A percentile compares a stretch with the other conserved stretches of the same genome.
Evolutionary conservation across 2,113 vertebrate species (phyloP).

Genomic region (Siniperca chuatsi): DNA sequence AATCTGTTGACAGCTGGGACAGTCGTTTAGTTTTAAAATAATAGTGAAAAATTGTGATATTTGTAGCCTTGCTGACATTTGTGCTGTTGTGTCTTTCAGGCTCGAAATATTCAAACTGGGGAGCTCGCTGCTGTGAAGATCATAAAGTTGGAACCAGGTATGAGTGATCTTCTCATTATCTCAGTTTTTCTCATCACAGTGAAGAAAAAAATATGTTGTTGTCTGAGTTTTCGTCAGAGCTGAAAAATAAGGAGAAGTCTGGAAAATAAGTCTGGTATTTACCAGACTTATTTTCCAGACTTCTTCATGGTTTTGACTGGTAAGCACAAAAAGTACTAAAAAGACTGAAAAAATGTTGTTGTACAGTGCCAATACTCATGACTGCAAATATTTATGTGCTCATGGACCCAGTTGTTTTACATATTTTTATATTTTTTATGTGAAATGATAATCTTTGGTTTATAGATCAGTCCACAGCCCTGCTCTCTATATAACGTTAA

Average conservation of each 20-base stretch:
- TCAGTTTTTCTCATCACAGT: slow-evolving; percentile 17
- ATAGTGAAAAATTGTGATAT: not conserved
- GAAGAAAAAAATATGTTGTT: not conserved
- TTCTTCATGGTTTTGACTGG: slow-evolving; percentile 1
- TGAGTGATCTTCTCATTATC: slow-evolving; percentile 64
- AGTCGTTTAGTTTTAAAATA: too few species aligned
- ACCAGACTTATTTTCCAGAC: not conserved
- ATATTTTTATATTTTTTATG: not conserved
- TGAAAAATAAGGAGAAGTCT: slow-evolving; percentile 15
- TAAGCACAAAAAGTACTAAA: slow-evolving; percentile 7
- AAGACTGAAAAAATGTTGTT: slow-evolving; percentile 7
- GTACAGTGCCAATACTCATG: not conserved
- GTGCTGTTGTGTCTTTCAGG: slow-evolving; percentile 84
- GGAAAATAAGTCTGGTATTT: slow-evolving; percentile 25
- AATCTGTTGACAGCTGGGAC: too few species aligned
- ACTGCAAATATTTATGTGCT: slow-evolving; percentile 12
- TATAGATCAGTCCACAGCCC: not conserved
- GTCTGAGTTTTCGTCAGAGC: not conserved
- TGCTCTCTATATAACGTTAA: not conserved
- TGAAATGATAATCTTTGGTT: not conserved
- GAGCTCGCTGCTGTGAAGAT: slow-evolving; percentile 98
- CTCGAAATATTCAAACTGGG: slow-evolving; percentile 94
- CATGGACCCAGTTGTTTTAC: not conserved
- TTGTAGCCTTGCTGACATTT: not conserved
- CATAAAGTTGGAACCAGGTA: slow-evolving; percentile 98